Conservation (phyloP, 2,888 invertebrate genomes). For the Synergus itoensis region DNA sequence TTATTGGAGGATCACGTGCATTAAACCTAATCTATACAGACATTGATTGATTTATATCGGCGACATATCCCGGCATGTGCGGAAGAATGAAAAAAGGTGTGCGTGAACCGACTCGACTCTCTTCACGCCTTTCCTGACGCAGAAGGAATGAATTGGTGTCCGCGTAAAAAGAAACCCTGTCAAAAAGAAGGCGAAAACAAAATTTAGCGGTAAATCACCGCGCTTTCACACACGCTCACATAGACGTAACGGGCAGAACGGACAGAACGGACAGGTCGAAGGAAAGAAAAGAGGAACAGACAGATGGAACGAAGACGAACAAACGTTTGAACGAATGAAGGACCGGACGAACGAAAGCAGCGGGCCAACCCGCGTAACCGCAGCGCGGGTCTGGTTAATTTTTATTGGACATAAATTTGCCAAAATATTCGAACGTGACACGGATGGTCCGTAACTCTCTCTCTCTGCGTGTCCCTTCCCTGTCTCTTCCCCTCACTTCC, state of each 20-base stretch:
- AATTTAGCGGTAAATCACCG: conserved; percentile 75
- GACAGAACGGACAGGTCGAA: conserved; percentile 34
- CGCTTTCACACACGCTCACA: conserved; percentile 59
- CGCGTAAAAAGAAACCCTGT: conserved; percentile 46
- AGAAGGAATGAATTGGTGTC: not conserved
- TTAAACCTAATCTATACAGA: conserved; percentile 57
- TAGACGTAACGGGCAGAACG: conserved; percentile 14
- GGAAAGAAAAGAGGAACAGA: conserved; percentile 42
- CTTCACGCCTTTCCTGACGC: not conserved
- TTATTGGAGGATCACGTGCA: not conserved
- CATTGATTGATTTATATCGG: conserved; percentile 74
- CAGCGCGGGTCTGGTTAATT: conserved; percentile 75
- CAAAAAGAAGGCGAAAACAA: conserved; percentile 64
- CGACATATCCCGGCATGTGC: conserved; percentile 60
- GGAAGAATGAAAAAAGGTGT: conserved; percentile 45
- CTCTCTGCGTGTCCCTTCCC: conserved; percentile 61
- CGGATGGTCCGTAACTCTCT: conserved; percentile 76
- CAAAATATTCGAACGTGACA: conserved; percentile 77
- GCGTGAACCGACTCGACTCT: conserved; percentile 18
- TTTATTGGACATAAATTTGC: conserved; percentile 78
- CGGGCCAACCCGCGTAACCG: conserved; percentile 65
- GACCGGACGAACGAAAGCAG: conserved; percentile 51
- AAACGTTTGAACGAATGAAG: conserved; percentile 41
- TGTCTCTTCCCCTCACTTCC: conserved; percentile 42
- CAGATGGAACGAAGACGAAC: conserved; percentile 2